Conservation (phyloP, 1,140 invertebrate species). For the Cataglyphis hispanica region DNA sequence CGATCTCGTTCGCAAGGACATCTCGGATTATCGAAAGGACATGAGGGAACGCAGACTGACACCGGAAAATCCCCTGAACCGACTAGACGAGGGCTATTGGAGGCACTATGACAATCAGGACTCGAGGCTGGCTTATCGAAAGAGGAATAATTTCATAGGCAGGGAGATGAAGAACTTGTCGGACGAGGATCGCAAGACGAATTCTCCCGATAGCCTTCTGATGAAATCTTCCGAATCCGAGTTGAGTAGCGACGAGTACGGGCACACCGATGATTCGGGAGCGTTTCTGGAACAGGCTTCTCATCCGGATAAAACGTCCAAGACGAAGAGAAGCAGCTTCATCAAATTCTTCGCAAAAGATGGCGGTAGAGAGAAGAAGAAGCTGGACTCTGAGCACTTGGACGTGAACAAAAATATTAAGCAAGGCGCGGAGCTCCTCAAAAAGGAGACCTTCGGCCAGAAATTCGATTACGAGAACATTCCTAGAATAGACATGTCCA, state of each 20-base stretch:
- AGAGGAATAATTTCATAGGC: slow-evolving; percentile 57
- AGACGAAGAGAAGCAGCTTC: slow-evolving; percentile 77
- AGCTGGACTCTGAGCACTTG: slow-evolving; percentile 65
- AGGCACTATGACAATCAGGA: slow-evolving; percentile 74
- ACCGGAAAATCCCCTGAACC: slow-evolving; percentile 62
- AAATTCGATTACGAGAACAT: slow-evolving; percentile 85
- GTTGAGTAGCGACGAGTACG: slow-evolving; percentile 84
- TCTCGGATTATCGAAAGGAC: slow-evolving; percentile 56
- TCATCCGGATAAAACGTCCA: slow-evolving; percentile 74
- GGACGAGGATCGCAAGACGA: slow-evolving; percentile 84
- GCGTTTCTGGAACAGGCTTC: slow-evolving; percentile 83
- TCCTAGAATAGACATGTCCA: slow-evolving; percentile 84
- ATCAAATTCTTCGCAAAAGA: slow-evolving; percentile 84
- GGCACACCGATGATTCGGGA: slow-evolving; percentile 84
- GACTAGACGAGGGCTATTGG: slow-evolving; percentile 71
- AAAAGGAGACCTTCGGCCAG: slow-evolving; percentile 67
- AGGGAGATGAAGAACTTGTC: slow-evolving; percentile 78
- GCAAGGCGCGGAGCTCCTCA: slow-evolving; percentile 54
- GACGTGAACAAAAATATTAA: slow-evolving; percentile 81
- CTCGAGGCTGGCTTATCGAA: slow-evolving; percentile 52
- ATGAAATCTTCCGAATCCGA: slow-evolving; percentile 85
- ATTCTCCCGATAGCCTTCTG: slow-evolving; percentile 84
- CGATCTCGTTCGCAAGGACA: slow-evolving; percentile 54
- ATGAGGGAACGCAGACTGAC: slow-evolving; percentile 61
- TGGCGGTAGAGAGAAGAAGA: slow-evolving; percentile 72